Base-by-base conservation (phyloP, 2,797 vertebrate genomes). In the Cetoscarus ocellatus region DNA sequence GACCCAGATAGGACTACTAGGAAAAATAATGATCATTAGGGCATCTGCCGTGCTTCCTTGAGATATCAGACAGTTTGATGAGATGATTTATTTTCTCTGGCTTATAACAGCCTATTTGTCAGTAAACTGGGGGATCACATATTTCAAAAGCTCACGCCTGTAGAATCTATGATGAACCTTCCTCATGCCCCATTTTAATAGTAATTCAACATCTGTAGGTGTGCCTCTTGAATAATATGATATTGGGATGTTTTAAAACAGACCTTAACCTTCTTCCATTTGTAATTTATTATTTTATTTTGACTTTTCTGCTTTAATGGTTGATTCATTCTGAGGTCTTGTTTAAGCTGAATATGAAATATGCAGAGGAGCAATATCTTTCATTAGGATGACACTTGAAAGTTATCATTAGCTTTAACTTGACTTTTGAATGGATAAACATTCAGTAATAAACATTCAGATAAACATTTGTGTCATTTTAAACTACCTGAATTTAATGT, bases 391-490 rank as follows among this genome's bases (percentile, higher is more conserved):
- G 9, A 14, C 12, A 14, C 15, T 49, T 12, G 5, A 14, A 11
- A 44, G 43, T 14, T 10, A 19, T 10, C 17, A 14, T 45, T 15
- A 9, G 42, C 60, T 34, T 27, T 13, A 39, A 45, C 34, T 50
- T 15, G 7, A 56, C 27, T 36, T 12, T n/a, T 70, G 27, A 3
- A 12, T 44, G 61, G 38, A 19, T 51, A 27, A 3, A 9, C 40
- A 42, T 61, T 8, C 1, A 9, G 3, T 15, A 9, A 48, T 4
- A 27, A 34, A n/a, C n/a, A n/a, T n/a, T 36, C 2, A 50, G 52
- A 56, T 75, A 10, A 68, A 60, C n/a, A 5, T 13, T 50, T 13
- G 79, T 19, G 48, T 51, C 68, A 47, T 55, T 75, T 65, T 68
- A 8, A 60, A 53, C 10, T 61, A 1, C 17, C 6, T 38, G 27